Percentiles rank a stretch among this genome's conserved stretches.
Conservation (phyloP, 1,140 invertebrate genomes). For the Oryzaephilus surinamensis region DNA sequence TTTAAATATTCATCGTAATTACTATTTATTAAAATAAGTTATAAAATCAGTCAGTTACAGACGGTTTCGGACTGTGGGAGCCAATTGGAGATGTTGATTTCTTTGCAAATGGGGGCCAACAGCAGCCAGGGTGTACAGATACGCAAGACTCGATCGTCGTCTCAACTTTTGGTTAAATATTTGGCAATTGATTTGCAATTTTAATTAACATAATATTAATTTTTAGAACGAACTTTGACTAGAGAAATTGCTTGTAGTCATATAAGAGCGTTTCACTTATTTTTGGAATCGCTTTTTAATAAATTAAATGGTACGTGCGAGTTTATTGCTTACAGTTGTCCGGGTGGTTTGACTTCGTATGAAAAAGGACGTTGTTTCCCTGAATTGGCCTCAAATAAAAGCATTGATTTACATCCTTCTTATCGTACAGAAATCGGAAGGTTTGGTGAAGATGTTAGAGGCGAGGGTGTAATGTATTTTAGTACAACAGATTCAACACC, state of each 20-base stretch:
- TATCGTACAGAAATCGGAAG: constrained; percentile 28
- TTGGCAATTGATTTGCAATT: background rate
- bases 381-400: background rate
- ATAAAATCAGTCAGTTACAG: constrained; percentile 26
- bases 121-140: constrained; percentile 57
- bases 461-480: constrained; percentile 36
- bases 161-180: constrained; percentile 27
- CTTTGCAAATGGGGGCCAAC: constrained; percentile 59
- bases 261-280: constrained; percentile 32
- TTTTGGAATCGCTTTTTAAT: constrained; percentile 30
- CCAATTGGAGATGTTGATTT: constrained; percentile 53
- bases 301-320: constrained; percentile 26
- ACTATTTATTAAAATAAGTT: constrained; percentile 10
- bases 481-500: constrained; percentile 27
- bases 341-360: constrained; percentile 28
- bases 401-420: constrained; percentile 20
- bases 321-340: constrained; percentile 34
- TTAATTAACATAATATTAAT: background rate
- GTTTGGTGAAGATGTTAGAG: constrained; percentile 30
- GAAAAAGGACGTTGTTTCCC: constrained; percentile 35
- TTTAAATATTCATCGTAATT: background rate
- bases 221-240: constrained; percentile 29
- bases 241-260: constrained; percentile 40
- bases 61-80: constrained; percentile 36
- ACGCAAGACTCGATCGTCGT: constrained; percentile 30